These are phyloP conservation scores for Rhinogobio ventralis DNA, from an alignment of 2,797 vertebrate species.

Conservation along the genomic window DNA sequence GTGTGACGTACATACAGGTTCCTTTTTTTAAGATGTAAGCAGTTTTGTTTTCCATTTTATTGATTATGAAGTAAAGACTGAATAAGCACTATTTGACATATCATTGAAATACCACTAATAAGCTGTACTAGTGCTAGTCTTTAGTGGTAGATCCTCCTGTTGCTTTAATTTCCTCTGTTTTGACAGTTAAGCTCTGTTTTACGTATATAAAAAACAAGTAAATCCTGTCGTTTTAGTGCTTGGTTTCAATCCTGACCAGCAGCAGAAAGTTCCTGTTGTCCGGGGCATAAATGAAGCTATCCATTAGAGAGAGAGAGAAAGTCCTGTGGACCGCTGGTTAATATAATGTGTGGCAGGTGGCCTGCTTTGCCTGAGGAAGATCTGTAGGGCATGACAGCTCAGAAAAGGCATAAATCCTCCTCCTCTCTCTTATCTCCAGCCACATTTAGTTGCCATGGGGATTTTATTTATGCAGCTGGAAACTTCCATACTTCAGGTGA, in stretches of 20 bases:
- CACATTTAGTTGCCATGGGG: conserved; percentile 90
- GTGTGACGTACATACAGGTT: not conserved
- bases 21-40: not conserved
- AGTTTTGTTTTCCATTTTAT: not conserved
- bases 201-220: not conserved
- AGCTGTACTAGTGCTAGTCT: not conserved
- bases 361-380: conserved; percentile 88
- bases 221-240: conserved; percentile 3
- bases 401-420: conserved; percentile 87
- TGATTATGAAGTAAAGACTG: not conserved
- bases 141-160: not conserved
- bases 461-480: conserved; percentile 87
- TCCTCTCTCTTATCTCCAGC: conserved; percentile 84
- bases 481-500: conserved; percentile 83
- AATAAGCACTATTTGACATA: not conserved
- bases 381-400: conserved; percentile 88
- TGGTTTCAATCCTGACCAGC: conserved; percentile 18
- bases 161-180: not conserved
- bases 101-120: not conserved
- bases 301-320: conserved; percentile 66
- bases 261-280: conserved; percentile 15
- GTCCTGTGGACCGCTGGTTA: conserved; percentile 84
- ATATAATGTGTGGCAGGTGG: conserved; percentile 89
- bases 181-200: not conserved
- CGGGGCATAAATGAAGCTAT: conserved; percentile 40